Evolutionary conservation across 2,888 invertebrate genomes (phyloP).

Genomic region (Vandiemenella viatica): DNA sequence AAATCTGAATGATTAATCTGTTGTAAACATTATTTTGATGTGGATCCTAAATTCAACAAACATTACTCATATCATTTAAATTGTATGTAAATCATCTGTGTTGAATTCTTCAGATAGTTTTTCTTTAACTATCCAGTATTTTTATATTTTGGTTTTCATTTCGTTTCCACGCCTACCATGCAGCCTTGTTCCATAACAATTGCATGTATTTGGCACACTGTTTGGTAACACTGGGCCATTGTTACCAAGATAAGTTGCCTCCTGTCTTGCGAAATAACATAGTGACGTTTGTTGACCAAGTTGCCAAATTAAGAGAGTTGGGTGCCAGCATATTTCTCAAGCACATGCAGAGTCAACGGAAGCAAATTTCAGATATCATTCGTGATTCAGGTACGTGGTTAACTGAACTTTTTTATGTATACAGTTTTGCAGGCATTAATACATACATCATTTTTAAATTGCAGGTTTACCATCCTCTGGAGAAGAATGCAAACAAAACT

Average conservation of each 20-base stretch:
- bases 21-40: no score
- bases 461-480: slow-evolving; percentile 31
- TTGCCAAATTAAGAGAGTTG: slow-evolving; percentile 46
- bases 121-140: no score
- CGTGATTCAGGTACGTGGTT: slow-evolving; percentile 46
- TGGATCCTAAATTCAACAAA: no score
- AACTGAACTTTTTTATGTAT: not conserved
- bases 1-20: no score
- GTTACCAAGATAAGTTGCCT: slow-evolving; percentile 48
- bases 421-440: no score
- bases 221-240: slow-evolving; percentile 46
- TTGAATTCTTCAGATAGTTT: no score
- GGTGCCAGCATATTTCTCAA: slow-evolving; percentile 54
- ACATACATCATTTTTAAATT: slow-evolving; percentile 19
- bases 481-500: slow-evolving; percentile 24
- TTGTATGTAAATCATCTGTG: no score
- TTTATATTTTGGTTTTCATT: no score
- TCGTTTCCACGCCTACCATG: no score
- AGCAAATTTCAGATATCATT: slow-evolving; percentile 59
- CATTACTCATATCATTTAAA: no score
- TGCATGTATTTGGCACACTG: slow-evolving; percentile 75
- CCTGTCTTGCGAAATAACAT: slow-evolving; percentile 35
- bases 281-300: slow-evolving; percentile 50
- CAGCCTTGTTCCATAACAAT: slow-evolving; percentile 80
- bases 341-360: slow-evolving; percentile 60